These are phyloP conservation scores for Lateolabrax maculatus DNA, from an alignment of 2,797 vertebrate species.

Conservation along the genomic window DNA sequence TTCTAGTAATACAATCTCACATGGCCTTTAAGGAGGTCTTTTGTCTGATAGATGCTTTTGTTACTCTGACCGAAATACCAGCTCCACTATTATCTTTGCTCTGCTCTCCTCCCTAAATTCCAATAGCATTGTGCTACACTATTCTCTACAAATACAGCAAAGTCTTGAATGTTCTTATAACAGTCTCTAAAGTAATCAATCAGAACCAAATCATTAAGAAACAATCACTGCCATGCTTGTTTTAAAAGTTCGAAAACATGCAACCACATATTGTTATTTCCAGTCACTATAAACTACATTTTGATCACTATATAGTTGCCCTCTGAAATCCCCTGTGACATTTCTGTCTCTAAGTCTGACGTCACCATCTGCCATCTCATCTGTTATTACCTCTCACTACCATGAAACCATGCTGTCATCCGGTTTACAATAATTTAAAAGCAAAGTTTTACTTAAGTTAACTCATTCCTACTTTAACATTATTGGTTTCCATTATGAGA, in stretches of 20 bases:
- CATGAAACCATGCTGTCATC: conserved; percentile 16
- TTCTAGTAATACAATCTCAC: conserved; percentile 72
- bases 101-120: conserved; percentile 78
- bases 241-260: background rate
- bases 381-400: background rate
- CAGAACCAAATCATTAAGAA: background rate
- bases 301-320: background rate
- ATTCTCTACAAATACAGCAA: conserved; percentile 18
- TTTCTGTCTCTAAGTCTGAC: conserved; percentile 11
- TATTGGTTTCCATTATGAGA: background rate
- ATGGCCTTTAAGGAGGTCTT: conserved; percentile 58
- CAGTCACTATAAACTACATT: background rate
- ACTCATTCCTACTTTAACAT: background rate
- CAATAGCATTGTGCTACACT: conserved; percentile 56
- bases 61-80: conserved; percentile 78
- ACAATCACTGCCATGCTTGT: background rate
- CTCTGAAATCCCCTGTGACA: background rate
- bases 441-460: background rate
- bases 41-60: conserved; percentile 79
- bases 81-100: conserved; percentile 67
- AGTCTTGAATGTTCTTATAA: conserved; percentile 4
- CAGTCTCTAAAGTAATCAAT: background rate
- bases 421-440: background rate
- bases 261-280: background rate
- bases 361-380: conserved; percentile 35